These are phyloP conservation scores for Harpalus rubripes DNA, from an alignment of 2,888 invertebrate species.

Conservation along the genomic window DNA sequence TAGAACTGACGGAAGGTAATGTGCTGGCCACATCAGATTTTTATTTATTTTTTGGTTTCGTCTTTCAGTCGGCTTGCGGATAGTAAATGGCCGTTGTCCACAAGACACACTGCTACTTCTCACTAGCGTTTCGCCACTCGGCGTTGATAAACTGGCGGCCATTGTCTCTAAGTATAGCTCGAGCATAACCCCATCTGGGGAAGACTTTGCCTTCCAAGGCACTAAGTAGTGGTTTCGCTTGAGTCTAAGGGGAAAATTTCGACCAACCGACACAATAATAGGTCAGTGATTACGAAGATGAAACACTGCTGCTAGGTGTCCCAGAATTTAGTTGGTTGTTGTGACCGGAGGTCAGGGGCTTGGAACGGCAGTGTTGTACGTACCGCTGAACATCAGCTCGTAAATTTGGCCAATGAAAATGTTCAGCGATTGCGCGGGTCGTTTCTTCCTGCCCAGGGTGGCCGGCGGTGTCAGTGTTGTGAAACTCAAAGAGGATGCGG, in stretches of 20 bases:
- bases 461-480: too few species aligned
- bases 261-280: not conserved
- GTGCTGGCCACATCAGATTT: too few species aligned
- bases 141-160: too few species aligned
- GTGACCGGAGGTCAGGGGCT: not conserved
- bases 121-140: too few species aligned
- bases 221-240: too few species aligned
- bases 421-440: not conserved
- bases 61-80: slow-evolving; percentile 69
- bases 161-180: too few species aligned
- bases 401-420: not conserved
- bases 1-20: too few species aligned
- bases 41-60: slow-evolving; percentile 70
- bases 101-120: not conserved
- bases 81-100: slow-evolving; percentile 69
- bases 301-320: not conserved
- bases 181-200: too few species aligned
- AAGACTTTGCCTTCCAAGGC: too few species aligned
- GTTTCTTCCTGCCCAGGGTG: too few species aligned
- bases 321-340: not conserved
- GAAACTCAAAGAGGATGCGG: too few species aligned
- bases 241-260: too few species aligned
- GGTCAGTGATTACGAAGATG: slow-evolving; percentile 30
- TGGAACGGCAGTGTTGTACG: not conserved
- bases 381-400: not conserved